A percentile compares a stretch with the other conserved stretches of the same genome.
These are phyloP conservation scores for Daktulosphaira vitifoliae DNA, from an alignment of 1,140 invertebrate genomes.

Conservation along the genomic window DNA sequence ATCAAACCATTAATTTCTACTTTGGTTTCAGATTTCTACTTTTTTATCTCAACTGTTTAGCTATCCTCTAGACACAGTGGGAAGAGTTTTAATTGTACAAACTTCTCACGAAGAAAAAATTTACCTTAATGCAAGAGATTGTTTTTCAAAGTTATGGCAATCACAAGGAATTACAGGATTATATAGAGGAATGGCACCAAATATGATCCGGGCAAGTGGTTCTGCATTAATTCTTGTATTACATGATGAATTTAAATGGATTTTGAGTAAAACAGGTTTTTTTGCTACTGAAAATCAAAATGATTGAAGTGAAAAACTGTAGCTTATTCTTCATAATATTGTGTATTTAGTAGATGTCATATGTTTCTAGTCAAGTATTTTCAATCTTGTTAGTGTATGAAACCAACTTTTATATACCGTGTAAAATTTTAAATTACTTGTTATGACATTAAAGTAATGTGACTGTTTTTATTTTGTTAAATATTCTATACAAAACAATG, in stretches of 20 bases:
- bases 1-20: background rate
- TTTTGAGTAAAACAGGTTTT: conserved; percentile 17
- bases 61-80: conserved; percentile 23
- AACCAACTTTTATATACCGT: conserved; percentile 25
- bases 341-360: conserved; percentile 7
- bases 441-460: conserved; percentile 26
- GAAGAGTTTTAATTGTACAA: conserved; percentile 21
- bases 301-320: background rate
- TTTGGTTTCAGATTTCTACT: conserved; percentile 5
- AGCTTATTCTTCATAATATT: background rate
- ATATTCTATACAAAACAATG: too few species aligned
- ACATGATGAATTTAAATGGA: conserved; percentile 26
- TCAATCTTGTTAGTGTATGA: conserved; percentile 26
- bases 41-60: conserved; percentile 18
- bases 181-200: conserved; percentile 18
- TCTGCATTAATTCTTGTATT: conserved; percentile 23
- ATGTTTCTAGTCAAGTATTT: conserved; percentile 30
- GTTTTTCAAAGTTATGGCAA: conserved; percentile 21
- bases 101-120: conserved; percentile 20
- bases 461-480: conserved; percentile 9
- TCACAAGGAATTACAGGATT: conserved; percentile 17
- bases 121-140: conserved; percentile 22
- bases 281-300: conserved; percentile 2
- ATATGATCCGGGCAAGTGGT: conserved; percentile 22
- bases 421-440: conserved; percentile 18